Evolutionary conservation across 2,888 invertebrate species (phyloP).

Genomic region (Apamea monoglypha): DNA sequence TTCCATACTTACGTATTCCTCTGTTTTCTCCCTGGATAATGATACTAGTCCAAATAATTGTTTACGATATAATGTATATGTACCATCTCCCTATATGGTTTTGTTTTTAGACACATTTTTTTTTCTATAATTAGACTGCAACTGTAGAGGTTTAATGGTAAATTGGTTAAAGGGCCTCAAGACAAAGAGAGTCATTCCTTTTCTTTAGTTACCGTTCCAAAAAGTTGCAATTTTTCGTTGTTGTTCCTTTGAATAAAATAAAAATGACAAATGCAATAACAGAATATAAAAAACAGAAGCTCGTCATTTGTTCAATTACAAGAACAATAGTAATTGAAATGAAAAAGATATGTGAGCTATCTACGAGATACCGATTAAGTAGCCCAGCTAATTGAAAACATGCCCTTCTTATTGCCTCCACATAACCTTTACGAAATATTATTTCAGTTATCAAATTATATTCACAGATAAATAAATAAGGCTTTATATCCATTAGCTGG

Average conservation of each 20-base stretch:
- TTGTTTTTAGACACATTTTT: too few relatives aligned
- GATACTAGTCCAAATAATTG: neutral
- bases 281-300: neutral
- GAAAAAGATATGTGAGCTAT: conserved; percentile 10
- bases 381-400: conserved; percentile 41
- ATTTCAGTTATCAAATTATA: conserved; percentile 18
- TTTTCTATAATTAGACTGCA: too few relatives aligned
- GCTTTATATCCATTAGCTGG: conserved; percentile 45
- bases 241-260: neutral
- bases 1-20: neutral
- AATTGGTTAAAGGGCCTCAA: neutral
- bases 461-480: conserved; percentile 40
- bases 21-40: neutral
- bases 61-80: neutral
- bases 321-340: conserved; percentile 24
- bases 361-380: conserved; percentile 16
- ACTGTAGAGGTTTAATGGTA: neutral
- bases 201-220: neutral
- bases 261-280: neutral
- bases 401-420: neutral
- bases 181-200: neutral
- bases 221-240: neutral
- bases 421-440: conserved; percentile 35
- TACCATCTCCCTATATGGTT: too few relatives aligned
- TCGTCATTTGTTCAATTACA: neutral